These are phyloP conservation scores for Brachionus manjavacas DNA, from an alignment of 1,140 invertebrate species.

Conservation along the genomic window DNA sequence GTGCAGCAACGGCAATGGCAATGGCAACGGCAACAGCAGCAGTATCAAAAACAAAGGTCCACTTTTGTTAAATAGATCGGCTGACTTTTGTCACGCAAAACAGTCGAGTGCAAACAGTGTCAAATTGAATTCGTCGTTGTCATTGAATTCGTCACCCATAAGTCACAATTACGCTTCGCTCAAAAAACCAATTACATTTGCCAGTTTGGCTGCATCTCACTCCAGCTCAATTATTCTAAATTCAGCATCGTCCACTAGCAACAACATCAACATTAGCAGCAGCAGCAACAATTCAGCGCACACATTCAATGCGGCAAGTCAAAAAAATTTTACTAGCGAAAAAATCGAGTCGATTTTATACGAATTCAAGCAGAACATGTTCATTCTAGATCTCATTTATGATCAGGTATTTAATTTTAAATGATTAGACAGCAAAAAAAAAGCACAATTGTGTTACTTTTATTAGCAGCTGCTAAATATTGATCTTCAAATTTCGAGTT, in stretches of 20 bases:
- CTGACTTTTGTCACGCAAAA: not conserved
- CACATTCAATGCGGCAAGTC: not conserved
- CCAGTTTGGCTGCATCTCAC: constrained; percentile 1
- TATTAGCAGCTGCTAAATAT: no score
- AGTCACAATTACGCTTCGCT: not conserved
- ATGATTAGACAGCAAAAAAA: no score
- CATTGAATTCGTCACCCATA: not conserved
- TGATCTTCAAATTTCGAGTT: no score
- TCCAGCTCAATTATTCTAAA: not conserved
- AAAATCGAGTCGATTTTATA: constrained; percentile 36
- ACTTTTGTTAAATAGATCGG: not conserved
- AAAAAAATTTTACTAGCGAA: not conserved
- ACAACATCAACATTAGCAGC: not conserved
- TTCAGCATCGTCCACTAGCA: not conserved
- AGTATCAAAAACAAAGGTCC: not conserved
- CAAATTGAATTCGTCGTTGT: not conserved
- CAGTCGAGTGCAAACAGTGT: not conserved
- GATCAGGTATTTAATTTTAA: no score
- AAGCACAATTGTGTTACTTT: no score
- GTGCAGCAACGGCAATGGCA: no score
- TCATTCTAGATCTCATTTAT: constrained; percentile 33
- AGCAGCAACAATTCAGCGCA: not conserved
- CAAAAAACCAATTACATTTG: constrained; percentile 37
- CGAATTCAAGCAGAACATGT: constrained; percentile 40
- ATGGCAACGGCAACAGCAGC: no score